These are phyloP conservation scores for Anomalospiza imberbis DNA, from an alignment of 2,797 vertebrate species.

Conservation along the genomic window DNA sequence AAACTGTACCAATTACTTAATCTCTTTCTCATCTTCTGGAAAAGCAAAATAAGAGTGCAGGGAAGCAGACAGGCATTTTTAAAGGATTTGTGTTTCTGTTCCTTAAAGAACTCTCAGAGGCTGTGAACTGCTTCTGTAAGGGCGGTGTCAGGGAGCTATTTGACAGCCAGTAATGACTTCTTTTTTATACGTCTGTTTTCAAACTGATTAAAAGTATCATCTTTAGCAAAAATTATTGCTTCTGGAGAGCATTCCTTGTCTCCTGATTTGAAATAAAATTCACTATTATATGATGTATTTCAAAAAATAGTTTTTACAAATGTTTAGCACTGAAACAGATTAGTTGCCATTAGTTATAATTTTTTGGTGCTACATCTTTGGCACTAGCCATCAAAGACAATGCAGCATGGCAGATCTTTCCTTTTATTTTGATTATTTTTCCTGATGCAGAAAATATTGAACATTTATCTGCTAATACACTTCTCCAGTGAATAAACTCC, in stretches of 20 bases:
- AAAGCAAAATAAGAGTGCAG: neutral
- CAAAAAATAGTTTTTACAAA: neutral
- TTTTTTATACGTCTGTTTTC: neutral
- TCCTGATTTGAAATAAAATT: neutral
- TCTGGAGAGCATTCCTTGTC: neutral
- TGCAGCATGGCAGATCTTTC: neutral
- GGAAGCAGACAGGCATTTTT: neutral
- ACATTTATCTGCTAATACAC: neutral
- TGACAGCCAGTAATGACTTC: neutral
- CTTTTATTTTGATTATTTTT: neutral
- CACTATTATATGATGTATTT: neutral
- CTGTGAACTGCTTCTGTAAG: neutral
- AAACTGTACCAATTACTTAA: neutral
- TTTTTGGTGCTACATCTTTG: neutral
- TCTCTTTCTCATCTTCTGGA: neutral
- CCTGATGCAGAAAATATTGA: accelerated
- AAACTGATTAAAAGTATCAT: neutral
- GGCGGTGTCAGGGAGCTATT: neutral
- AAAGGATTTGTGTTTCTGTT: neutral
- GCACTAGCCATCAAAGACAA: neutral
- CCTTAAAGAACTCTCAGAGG: neutral
- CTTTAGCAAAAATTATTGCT: neutral
- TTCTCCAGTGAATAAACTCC: neutral
- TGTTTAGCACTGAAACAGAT: neutral
- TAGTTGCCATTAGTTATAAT: neutral